A percentile compares a stretch with the other conserved stretches of the same genome.
phyloP scores from a whole-genome alignment of 2,888 invertebrate genomes.

The Harpalus rubripes region DNA sequence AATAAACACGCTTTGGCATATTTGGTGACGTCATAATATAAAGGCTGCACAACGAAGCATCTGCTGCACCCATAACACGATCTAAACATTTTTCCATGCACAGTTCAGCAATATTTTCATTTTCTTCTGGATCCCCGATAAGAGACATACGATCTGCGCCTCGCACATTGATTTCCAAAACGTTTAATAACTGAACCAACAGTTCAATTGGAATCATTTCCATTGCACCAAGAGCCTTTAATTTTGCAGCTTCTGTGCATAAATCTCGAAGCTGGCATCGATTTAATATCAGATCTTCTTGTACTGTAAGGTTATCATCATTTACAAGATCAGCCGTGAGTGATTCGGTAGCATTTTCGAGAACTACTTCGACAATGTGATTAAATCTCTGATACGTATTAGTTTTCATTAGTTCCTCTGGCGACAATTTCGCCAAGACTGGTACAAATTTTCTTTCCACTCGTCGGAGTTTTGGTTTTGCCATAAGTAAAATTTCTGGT shows the following conservation, averaged over 20 bases:
- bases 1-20: constrained; percentile 97
- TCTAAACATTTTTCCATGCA: constrained; percentile 95
- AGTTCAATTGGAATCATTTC: constrained; percentile 96
- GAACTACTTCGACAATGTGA: constrained; percentile 92
- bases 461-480: constrained; percentile 89
- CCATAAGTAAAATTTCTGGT: constrained; percentile 74
- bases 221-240: constrained; percentile 95
- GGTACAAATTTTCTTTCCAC: constrained; percentile 91
- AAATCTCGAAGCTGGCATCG: constrained; percentile 92
- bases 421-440: constrained; percentile 89
- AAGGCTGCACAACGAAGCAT: constrained; percentile 94
- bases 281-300: constrained; percentile 91
- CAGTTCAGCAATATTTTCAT: constrained; percentile 90
- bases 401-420: constrained; percentile 96
- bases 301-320: constrained; percentile 85
- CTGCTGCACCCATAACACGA: constrained; percentile 95
- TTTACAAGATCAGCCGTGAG: constrained; percentile 87
- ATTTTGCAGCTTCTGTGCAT: constrained; percentile 96
- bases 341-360: constrained; percentile 94
- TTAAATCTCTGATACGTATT: constrained; percentile 97
- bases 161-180: constrained; percentile 96
- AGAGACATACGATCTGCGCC: constrained; percentile 95
- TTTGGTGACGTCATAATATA: constrained; percentile 97
- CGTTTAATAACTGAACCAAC: constrained; percentile 92
- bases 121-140: constrained; percentile 92